Percentiles rank a stretch among this genome's conserved stretches.
Evolutionary conservation across 2,113 vertebrate genomes (phyloP).

Genomic region (Procavia capensis): DNA sequence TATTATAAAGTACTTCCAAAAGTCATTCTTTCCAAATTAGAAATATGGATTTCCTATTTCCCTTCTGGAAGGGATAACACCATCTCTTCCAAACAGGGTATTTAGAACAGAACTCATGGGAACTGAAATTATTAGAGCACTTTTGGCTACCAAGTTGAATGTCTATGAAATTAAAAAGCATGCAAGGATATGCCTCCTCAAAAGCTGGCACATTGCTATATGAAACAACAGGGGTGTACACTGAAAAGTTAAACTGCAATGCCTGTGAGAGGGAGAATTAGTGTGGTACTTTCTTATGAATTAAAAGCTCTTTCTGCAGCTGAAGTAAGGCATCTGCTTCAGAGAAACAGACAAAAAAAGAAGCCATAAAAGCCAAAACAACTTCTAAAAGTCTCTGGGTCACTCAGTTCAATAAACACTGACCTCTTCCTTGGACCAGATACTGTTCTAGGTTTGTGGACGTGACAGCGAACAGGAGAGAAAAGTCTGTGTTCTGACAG

Average conservation of each 20-base stretch:
- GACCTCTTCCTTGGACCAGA: background rate
- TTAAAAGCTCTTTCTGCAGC: background rate
- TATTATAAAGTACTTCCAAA: slow-evolving; percentile 1
- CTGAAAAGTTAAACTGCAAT: background rate
- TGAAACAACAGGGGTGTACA: background rate
- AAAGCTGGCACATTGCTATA: background rate
- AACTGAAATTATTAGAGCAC: background rate
- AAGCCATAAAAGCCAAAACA: background rate
- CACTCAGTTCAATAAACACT: slow-evolving; percentile 3
- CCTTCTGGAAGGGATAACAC: background rate
- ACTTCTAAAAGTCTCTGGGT: background rate
- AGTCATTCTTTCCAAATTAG: background rate
- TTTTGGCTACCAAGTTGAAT: background rate
- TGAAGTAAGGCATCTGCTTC: background rate
- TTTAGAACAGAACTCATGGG: background rate
- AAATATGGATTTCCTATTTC: slow-evolving; percentile 38
- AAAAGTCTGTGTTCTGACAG: slow-evolving; percentile 46
- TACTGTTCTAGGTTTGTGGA: background rate
- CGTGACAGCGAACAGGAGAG: background rate
- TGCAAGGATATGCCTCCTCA: slow-evolving; percentile 1
- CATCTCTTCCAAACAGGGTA: background rate
- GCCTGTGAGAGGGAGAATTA: background rate
- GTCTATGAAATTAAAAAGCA: slow-evolving; percentile 23
- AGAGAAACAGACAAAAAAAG: background rate
- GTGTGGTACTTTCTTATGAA: background rate